Percentiles rank a stretch among this genome's conserved stretches.
These are phyloP conservation scores for Pseudopodoces humilis DNA, from an alignment of 2,113 vertebrate genomes.

Conservation along the genomic window DNA sequence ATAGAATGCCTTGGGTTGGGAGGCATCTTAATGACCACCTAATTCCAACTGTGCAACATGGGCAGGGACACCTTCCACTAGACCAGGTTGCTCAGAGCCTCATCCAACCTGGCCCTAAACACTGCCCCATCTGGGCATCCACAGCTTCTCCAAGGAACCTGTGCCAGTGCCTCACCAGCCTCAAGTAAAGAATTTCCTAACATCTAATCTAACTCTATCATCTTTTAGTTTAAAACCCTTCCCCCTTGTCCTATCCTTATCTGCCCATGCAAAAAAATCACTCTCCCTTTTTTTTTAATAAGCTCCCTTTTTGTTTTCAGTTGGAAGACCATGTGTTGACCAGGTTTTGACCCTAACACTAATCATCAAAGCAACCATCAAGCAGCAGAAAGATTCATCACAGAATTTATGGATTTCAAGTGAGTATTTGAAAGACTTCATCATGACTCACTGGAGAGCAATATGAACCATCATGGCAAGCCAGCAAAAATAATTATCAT, in stretches of 20 bases:
- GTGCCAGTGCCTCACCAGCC: not conserved
- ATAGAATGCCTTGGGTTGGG: not conserved
- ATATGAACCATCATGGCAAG: not conserved
- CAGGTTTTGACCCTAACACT: constrained; percentile 19
- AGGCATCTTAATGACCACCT: not conserved
- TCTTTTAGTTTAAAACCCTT: not conserved
- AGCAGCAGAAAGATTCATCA: not conserved
- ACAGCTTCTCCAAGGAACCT: not conserved
- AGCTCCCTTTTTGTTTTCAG: not conserved
- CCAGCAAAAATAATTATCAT: constrained; percentile 47
- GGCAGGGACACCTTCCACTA: not conserved
- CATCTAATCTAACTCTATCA: not conserved
- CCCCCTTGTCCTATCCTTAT: not conserved
- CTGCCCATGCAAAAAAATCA: not conserved
- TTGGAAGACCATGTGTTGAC: not conserved
- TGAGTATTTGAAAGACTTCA: constrained; percentile 39
- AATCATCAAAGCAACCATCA: not conserved
- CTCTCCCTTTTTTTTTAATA: not conserved
- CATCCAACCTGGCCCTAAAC: not conserved
- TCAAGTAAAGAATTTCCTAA: not conserved
- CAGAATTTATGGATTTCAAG: constrained; percentile 30
- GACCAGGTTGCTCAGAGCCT: not conserved
- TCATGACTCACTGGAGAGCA: constrained; percentile 39
- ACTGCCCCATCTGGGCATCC: not conserved
- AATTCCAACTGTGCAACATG: rapidly evolving